Evolutionary conservation across 2,797 vertebrate genomes (phyloP), one percentile per base, ranked within the genome.

Genomic region (Halcyon chelicuti): DNA sequence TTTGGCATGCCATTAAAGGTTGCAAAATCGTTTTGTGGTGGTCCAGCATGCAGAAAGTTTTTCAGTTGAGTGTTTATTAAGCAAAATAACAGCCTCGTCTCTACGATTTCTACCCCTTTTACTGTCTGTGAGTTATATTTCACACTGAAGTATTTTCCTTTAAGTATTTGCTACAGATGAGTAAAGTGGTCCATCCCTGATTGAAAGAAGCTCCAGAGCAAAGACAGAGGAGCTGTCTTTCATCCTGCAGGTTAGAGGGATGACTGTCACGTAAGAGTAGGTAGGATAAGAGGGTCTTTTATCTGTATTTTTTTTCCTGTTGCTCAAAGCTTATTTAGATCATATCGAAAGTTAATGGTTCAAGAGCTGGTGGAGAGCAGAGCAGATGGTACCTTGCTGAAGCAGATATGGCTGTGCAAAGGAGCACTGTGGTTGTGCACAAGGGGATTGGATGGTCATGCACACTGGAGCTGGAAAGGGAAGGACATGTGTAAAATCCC

Each of bases 61-160:
- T 65, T 65, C 60, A 93, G 65, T 47, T 71, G 79, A 67, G 75
- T 65, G 68, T 90, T 96, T 93, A 83, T 91, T 94, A 86, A 85
- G 42, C 42, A 63, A 22, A 49, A 49, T 70, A 88, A 83, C 44
- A 76, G 60, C n/a, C 49, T 11, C 39, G 29, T 94, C 61, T 70
- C 70, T 57, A 76, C 93, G 57, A 66, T 44, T 82, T 70, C 73
- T 87, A 12, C 58, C 25, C 3, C 6, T 37, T 95, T 93, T 87
- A 65, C 88, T 91, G 33, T 71, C 21, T 57, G 33, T 88, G 77
- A 82, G 28, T 92, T 93, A 28, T 23, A 88, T 93, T 71, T 72
- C 21, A 35, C 37, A 39, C 37, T 39, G 37, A 39, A 39, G 12
- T 39, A 39, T 12, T 39, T 39, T 39, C 37, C 37, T 39, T 39